Evolutionary conservation across 2,888 invertebrate species (phyloP), one percentile per base, ranked within the genome.

Genomic region (Teleogryllus oceanicus): DNA sequence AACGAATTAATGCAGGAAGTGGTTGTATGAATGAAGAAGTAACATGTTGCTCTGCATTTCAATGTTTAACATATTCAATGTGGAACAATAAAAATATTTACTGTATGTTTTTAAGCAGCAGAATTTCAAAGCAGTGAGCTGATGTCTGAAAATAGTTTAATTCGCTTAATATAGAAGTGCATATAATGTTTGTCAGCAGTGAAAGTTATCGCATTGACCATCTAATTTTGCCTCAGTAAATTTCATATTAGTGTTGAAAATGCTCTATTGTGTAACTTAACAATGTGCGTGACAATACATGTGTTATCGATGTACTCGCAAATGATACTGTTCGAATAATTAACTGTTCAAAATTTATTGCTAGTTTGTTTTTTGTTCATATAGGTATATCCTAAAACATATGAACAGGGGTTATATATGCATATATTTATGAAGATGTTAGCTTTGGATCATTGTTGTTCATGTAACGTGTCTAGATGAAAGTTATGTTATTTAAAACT

Each of bases 241-340:
- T n/a, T 62, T 62, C 62, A 62, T 62, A 11, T 62, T 62, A 62
- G 62, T n/a, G 62, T 62, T 62, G 62, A 13, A 62, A 62, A 62
- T 18, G 62, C 62, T 62, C n/a, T 62, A 62, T 62, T 62, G 62
- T n/a, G n/a, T 62, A 62, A 62, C n/a, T 62, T n/a, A 8, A n/a
- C n/a, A n/a, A 62, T 62, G 62, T 62, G 62, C 62, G n/a, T 62
- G 62, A 62, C 62, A 62, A 62, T 62, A 62, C 62, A n/a, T 62
- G 62, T 62, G n/a, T 62, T 62, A n/a, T 18, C 62, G 5, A 18
- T 62, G n/a, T 62, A 62, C n/a, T 62, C 8, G 62, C 13, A 62
- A 62, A 62, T 62, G 13, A 62, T 62, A 62, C 62, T 62, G 13
- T 13, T 62, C 3, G 10, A 62, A n/a, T 62, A 62, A 18, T 62